Evolutionary conservation across 2,113 vertebrate genomes (phyloP).

Genomic region (Lepus europaeus): DNA sequence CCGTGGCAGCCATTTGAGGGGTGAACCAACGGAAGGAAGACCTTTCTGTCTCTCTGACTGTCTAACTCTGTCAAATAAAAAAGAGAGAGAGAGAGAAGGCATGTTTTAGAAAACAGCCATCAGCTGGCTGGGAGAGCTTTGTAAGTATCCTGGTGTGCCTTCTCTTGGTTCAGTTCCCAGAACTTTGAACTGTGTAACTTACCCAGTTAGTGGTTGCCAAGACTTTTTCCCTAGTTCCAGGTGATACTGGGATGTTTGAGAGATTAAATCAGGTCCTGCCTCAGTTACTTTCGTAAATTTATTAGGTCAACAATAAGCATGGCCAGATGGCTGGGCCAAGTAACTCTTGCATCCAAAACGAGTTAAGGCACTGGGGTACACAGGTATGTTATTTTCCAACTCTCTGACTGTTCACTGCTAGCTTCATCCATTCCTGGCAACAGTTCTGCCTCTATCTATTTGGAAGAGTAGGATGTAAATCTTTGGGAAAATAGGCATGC

Average conservation of each 20-base stretch:
- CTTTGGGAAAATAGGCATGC: background rate
- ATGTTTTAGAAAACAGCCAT: background rate
- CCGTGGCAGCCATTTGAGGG: no score
- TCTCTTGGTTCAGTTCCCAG: background rate
- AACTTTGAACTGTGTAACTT: background rate
- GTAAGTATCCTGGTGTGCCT: background rate
- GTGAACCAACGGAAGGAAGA: no score
- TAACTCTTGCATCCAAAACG: background rate
- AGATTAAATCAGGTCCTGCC: background rate
- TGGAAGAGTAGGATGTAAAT: background rate
- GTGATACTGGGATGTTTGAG: background rate
- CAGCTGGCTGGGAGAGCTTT: background rate
- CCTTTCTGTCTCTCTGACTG: no score
- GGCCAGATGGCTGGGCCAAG: background rate
- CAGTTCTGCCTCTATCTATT: background rate
- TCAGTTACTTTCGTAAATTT: background rate
- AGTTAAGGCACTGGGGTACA: background rate
- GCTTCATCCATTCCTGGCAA: background rate
- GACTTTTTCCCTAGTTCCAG: background rate
- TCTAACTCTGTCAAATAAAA: no score
- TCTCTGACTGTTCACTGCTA: background rate
- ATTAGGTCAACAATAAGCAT: background rate
- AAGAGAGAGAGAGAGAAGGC: no score
- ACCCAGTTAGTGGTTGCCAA: background rate
- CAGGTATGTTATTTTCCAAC: background rate